A percentile compares a stretch with the other conserved stretches of the same genome.
phyloP scores from a whole-genome alignment of 2,888 invertebrate species.

The Epirrhoe alternata region DNA sequence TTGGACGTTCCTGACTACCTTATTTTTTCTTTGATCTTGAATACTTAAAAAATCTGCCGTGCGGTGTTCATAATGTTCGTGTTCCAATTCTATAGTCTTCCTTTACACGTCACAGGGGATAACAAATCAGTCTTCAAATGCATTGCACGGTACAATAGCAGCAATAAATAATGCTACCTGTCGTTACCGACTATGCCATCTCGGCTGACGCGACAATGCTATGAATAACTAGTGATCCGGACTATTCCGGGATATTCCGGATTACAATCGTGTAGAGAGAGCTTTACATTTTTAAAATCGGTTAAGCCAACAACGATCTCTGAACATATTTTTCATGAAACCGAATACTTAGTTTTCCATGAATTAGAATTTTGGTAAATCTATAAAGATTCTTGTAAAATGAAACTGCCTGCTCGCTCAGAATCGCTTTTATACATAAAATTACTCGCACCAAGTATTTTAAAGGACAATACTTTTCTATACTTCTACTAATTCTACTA shows the following conservation, averaged over 20 bases:
- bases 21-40: too few relatives aligned
- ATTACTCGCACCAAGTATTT: too few relatives aligned
- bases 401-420: too few relatives aligned
- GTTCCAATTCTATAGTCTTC: conserved; percentile 20
- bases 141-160: conserved; percentile 37
- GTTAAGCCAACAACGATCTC: not conserved
- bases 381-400: too few relatives aligned
- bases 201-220: conserved; percentile 44
- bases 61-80: too few relatives aligned
- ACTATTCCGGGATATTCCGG: conserved; percentile 32
- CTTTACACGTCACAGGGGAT: conserved; percentile 37
- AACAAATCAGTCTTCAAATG: conserved; percentile 42
- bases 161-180: conserved; percentile 49
- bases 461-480: too few relatives aligned
- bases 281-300: conserved; percentile 33
- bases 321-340: not conserved
- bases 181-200: conserved; percentile 47
- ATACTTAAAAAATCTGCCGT: too few relatives aligned
- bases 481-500: too few relatives aligned
- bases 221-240: conserved; percentile 46
- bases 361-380: too few relatives aligned
- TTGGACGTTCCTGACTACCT: too few relatives aligned
- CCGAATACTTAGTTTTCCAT: too few relatives aligned
- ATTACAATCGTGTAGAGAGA: conserved; percentile 29
- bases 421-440: too few relatives aligned